Evolutionary conservation across 2,888 invertebrate genomes (phyloP).

Genomic region (Lutraria lutraria): DNA sequence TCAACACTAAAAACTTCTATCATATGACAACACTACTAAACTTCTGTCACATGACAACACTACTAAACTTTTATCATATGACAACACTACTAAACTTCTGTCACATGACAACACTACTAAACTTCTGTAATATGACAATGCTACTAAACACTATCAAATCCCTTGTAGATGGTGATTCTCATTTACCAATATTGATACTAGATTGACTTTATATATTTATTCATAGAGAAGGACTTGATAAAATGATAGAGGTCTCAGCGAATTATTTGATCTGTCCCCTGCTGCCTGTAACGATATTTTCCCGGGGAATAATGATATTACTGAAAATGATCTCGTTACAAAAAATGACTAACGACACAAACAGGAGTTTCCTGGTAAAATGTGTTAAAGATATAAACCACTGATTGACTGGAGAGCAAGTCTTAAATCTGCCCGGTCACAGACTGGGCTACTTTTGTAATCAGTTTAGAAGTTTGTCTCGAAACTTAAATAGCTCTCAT

Average conservation of each 20-base stretch:
- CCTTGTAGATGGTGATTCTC: neutral
- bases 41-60: no score
- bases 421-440: neutral
- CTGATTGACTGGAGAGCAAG: neutral
- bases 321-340: constrained; percentile 4
- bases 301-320: neutral
- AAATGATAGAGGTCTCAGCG: neutral
- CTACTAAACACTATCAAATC: no score
- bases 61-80: no score
- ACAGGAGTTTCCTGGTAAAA: constrained; percentile 3
- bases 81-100: no score
- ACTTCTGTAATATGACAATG: no score
- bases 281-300: neutral
- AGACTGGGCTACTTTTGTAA: neutral
- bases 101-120: no score
- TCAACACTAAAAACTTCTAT: no score
- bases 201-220: constrained; percentile 13
- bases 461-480: neutral
- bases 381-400: constrained; percentile 8
- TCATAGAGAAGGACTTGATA: neutral
- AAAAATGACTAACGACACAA: constrained; percentile 4
- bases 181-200: neutral
- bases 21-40: no score
- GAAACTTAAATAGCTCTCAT: neutral
- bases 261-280: constrained; percentile 15